These are phyloP conservation scores for Gambelia wislizenii DNA, from an alignment of 2,797 vertebrate species.

Conservation along the genomic window DNA sequence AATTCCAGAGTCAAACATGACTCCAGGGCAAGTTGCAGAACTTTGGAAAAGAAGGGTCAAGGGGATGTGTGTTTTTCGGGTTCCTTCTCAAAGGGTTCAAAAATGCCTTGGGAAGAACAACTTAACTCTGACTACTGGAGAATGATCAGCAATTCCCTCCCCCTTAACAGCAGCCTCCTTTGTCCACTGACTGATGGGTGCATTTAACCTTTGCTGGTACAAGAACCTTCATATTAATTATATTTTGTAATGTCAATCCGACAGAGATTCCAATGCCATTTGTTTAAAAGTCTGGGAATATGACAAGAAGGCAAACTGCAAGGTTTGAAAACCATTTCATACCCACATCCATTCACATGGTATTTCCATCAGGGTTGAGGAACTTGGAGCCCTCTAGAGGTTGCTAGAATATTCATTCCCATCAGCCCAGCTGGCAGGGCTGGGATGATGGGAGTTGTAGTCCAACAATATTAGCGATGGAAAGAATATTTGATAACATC, in stretches of 20 bases:
- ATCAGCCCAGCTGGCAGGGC: too few relatives aligned
- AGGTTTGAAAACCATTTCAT: too few relatives aligned
- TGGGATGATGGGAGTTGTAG: too few relatives aligned
- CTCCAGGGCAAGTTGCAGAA: conserved; percentile 55
- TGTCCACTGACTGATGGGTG: not conserved
- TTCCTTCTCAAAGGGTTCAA: conserved; percentile 36
- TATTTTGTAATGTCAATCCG: not conserved
- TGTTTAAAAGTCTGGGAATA: not conserved
- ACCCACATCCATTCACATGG: too few relatives aligned
- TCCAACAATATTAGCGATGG: too few relatives aligned
- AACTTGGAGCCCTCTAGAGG: too few relatives aligned
- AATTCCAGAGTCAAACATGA: conserved; percentile 61
- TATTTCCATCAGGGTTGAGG: too few relatives aligned
- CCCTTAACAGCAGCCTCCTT: conserved; percentile 21
- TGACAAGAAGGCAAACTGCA: too few relatives aligned
- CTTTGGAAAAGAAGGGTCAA: conserved; percentile 31
- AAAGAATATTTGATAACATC: too few relatives aligned
- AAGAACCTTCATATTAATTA: not conserved
- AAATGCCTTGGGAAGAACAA: not conserved
- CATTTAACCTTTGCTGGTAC: conserved; percentile 2
- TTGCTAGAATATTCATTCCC: too few relatives aligned
- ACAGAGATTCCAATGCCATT: not conserved
- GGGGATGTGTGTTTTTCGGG: conserved; percentile 18
- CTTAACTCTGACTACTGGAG: conserved; percentile 44
- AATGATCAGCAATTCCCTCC: conserved; percentile 39